These are phyloP conservation scores for Scopus umbretta DNA, from an alignment of 2,113 vertebrate species.

Conservation along the genomic window DNA sequence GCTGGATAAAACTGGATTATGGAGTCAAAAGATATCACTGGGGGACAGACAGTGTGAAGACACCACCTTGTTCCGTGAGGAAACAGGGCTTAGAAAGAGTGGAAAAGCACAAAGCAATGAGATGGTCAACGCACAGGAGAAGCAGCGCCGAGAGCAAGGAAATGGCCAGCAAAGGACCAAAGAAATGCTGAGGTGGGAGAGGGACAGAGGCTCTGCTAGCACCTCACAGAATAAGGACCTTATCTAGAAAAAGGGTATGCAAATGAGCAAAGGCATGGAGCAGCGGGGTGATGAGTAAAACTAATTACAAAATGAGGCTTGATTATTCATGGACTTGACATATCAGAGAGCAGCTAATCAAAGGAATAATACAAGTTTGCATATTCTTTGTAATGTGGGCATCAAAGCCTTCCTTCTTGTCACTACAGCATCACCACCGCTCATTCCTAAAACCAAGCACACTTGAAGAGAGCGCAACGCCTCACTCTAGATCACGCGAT, in stretches of 20 bases:
- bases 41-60: accelerated
- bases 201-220: neutral
- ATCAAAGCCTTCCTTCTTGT: slow-evolving; percentile 10
- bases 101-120: neutral
- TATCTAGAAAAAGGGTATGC: neutral
- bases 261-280: slow-evolving; percentile 20
- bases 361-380: slow-evolving; percentile 37
- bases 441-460: neutral
- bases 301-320: slow-evolving; percentile 56
- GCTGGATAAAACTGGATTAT: neutral
- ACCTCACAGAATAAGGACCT: neutral
- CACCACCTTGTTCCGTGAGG: neutral
- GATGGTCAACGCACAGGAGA: neutral
- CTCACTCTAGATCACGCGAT: accelerated
- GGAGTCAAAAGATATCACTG: neutral
- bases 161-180: neutral
- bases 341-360: slow-evolving; percentile 44
- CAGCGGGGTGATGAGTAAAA: slow-evolving; percentile 40
- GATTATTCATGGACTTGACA: slow-evolving; percentile 54
- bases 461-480: accelerated
- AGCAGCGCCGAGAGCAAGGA: neutral
- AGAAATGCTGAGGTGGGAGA: neutral
- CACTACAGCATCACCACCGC: neutral
- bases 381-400: slow-evolving; percentile 17
- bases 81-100: neutral